A percentile compares a stretch with the other conserved stretches of the same genome.
These are phyloP conservation scores for Salmo trutta DNA, from an alignment of 2,797 vertebrate genomes.

Conservation along the genomic window DNA sequence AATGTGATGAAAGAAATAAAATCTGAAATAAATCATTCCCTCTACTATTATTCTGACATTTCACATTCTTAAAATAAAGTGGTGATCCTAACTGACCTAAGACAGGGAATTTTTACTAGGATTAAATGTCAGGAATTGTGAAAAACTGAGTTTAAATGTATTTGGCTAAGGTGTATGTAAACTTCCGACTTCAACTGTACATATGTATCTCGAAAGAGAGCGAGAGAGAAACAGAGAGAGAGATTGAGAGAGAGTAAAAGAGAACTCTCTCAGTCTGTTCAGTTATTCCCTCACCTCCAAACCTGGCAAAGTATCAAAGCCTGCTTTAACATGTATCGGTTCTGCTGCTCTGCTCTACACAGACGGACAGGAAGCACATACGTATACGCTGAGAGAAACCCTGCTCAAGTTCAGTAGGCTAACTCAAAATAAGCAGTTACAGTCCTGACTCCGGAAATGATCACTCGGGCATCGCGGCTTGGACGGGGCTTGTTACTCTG, in stretches of 20 bases:
- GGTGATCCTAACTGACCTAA: too few species aligned
- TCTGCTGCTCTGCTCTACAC: constrained; percentile 7
- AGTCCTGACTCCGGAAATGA: not conserved
- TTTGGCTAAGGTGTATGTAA: too few species aligned
- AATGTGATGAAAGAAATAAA: too few species aligned
- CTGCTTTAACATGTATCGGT: not conserved
- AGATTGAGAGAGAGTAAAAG: not conserved
- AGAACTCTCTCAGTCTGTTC: not conserved
- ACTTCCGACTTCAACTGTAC: too few species aligned
- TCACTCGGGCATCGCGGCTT: constrained; percentile 8
- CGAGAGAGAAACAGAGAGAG: not conserved
- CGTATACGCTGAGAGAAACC: not conserved
- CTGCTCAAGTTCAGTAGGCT: constrained; percentile 8
- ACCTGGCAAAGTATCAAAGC: constrained; percentile 31
- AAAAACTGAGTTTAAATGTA: too few species aligned
- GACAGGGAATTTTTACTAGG: too few species aligned
- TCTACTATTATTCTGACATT: too few species aligned
- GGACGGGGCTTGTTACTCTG: not conserved
- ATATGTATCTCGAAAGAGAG: not conserved
- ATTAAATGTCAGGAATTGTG: too few species aligned
- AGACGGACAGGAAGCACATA: constrained; percentile 13
- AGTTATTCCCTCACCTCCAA: constrained; percentile 21
- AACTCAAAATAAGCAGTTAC: constrained; percentile 1
- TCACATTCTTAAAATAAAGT: too few species aligned
- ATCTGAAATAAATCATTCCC: too few species aligned